A percentile compares a stretch with the other conserved stretches of the same genome.
Conservation (phyloP, 2,113 vertebrate species). For the Anthoscopus minutus region DNA sequence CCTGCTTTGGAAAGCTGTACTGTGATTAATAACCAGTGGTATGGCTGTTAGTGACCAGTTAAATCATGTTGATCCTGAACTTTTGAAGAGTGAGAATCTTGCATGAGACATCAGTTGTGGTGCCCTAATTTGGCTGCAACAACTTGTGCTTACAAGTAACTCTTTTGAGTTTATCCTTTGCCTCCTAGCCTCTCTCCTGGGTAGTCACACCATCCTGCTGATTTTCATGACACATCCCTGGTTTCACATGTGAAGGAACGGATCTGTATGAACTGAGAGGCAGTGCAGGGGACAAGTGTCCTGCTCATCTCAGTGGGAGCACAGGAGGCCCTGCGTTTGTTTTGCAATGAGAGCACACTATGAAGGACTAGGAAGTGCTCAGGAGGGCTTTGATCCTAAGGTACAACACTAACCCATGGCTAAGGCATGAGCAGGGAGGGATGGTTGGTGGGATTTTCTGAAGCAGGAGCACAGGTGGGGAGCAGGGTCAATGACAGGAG, state of each 20-base stretch:
- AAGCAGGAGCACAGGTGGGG: neutral
- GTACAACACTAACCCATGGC: accelerated
- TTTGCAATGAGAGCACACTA: accelerated
- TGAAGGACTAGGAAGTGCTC: neutral
- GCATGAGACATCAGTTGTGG: accelerated
- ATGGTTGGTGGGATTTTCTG: neutral
- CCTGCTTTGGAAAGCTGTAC: neutral
- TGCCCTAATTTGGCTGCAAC: neutral
- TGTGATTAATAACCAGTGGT: neutral
- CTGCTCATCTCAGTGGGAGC: neutral
- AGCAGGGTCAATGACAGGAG: neutral
- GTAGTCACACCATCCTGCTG: neutral
- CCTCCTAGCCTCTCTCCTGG: neutral
- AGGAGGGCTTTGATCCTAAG: neutral
- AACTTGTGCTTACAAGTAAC: neutral
- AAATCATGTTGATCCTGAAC: neutral
- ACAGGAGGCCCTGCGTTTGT: neutral
- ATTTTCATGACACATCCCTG: neutral
- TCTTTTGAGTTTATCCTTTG: neutral
- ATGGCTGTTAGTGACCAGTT: neutral
- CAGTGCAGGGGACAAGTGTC: neutral
- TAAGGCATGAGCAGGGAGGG: accelerated
- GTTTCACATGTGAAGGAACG: neutral
- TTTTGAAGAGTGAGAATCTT: neutral
- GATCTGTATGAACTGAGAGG: neutral